phyloP scores from a whole-genome alignment of 1,140 invertebrate genomes.

The Liolophura sinensis region DNA sequence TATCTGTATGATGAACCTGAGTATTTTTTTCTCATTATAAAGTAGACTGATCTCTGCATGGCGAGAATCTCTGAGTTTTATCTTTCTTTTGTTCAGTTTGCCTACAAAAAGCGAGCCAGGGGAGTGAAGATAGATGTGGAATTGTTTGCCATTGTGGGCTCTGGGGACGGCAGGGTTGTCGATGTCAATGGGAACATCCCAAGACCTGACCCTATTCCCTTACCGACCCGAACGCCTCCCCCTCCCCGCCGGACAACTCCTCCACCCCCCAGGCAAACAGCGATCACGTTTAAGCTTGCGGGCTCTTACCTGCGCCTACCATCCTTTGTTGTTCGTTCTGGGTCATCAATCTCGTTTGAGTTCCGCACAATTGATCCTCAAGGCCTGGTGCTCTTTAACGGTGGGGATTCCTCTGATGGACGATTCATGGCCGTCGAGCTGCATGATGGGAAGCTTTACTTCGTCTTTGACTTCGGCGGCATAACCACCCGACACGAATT shows the following conservation, averaged over 20 bases:
- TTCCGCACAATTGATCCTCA: slow-evolving; percentile 66
- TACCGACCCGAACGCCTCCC: background rate
- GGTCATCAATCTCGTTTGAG: slow-evolving; percentile 26
- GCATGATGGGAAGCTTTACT: slow-evolving; percentile 43
- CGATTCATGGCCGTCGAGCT: slow-evolving; percentile 37
- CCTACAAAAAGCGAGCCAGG: too few species aligned
- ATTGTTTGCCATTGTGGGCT: background rate
- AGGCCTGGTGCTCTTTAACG: slow-evolving; percentile 87
- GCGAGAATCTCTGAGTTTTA: too few species aligned
- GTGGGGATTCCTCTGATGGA: slow-evolving; percentile 67
- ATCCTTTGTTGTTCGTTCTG: slow-evolving; percentile 4
- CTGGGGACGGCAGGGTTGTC: background rate
- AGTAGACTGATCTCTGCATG: too few species aligned
- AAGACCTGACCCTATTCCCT: background rate
- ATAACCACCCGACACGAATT: slow-evolving; percentile 16
- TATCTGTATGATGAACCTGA: too few species aligned
- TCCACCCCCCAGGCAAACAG: background rate
- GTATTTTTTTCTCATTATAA: too few species aligned
- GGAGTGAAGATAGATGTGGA: background rate
- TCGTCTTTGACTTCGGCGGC: slow-evolving; percentile 38
- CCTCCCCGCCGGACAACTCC: slow-evolving; percentile 2
- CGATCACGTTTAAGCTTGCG: slow-evolving; percentile 22
- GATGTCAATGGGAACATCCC: background rate
- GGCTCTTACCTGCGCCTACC: slow-evolving; percentile 16
- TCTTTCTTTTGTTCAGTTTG: too few species aligned